Evolutionary conservation across 2,888 invertebrate genomes (phyloP).

Genomic region (Trachelus iudaicus): DNA sequence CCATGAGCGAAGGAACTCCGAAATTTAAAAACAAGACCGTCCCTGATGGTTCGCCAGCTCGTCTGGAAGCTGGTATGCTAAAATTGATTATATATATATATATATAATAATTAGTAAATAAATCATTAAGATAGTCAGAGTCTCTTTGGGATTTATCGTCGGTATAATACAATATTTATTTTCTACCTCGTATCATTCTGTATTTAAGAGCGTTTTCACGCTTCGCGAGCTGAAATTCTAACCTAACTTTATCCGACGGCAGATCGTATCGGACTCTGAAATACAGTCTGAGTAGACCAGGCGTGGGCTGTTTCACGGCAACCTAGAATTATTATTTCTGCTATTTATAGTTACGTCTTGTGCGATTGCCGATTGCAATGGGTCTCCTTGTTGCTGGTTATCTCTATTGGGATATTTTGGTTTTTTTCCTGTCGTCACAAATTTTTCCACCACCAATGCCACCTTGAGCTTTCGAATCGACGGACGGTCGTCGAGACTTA

Average conservation of each 20-base stretch:
- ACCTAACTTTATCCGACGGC: background rate
- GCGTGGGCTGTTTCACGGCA: background rate
- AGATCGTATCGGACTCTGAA: background rate
- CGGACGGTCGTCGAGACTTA: background rate
- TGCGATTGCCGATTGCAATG: background rate
- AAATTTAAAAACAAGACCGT: conserved; percentile 46
- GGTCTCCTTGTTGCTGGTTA: background rate
- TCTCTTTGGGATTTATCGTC: background rate
- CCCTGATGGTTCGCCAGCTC: conserved; percentile 47
- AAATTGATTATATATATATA: background rate
- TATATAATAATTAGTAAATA: background rate
- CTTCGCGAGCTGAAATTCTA: background rate
- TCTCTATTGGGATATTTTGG: background rate
- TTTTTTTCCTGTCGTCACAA: background rate
- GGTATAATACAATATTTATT: background rate
- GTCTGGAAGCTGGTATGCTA: conserved; percentile 53
- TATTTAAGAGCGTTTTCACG: background rate
- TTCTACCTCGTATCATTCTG: background rate
- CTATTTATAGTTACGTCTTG: background rate
- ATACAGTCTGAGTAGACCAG: background rate
- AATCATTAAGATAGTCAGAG: background rate
- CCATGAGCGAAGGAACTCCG: conserved; percentile 54
- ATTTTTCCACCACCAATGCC: background rate
- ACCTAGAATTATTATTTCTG: background rate
- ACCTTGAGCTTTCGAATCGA: background rate